Base-by-base conservation (phyloP, 92 coral and sea anemone genomes). In the Zoanthus solanderi region DNA sequence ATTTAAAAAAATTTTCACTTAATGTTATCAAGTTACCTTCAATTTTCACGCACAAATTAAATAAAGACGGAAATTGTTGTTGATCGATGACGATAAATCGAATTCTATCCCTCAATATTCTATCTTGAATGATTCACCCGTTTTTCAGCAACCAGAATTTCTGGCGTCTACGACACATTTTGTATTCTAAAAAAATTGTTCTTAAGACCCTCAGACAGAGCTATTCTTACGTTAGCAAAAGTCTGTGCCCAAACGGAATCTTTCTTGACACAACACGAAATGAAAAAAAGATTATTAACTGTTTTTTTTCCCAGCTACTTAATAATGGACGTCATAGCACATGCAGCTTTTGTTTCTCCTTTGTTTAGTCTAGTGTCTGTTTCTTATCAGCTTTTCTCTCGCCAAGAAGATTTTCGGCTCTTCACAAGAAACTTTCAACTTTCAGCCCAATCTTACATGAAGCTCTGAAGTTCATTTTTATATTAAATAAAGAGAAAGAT, bases 41-140 rank as follows among this genome's bases (percentile, higher is more conserved):
- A 81, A 44, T 46, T 63, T 81, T 81, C 75, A 81, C 45, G 45
- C 75, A 81, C 85, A 81, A 81, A 81, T 63, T 81, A 46, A 66
- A 81, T 81, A 71, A 81, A 65, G 75, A 67, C 75, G 63, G 75
- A 16, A 46, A 7, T 14, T 17, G 46, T 57, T 81, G 85, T 67
- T 81, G 75, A 81, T 81, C 75, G 85, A 67, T 18, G 75, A 68
- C 56, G 85, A 81, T 48, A 81, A 65, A 81, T 81, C 85, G 75
- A 81, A 81, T 66, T 30, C 6, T 66, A 60, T 46, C 13, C 85
- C 52, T 57, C 54, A 71, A 67, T 46, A 65, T 81, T 67, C 9
- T 46, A 45, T 11, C 75, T 81, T 23, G 31, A 46, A 81, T 18
- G 46, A 46, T 65, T 47, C 56, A 16, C 45, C 60, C 17, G 13